Evolutionary conservation across 2,888 invertebrate genomes (phyloP).

Genomic region (Onchidella celtica): DNA sequence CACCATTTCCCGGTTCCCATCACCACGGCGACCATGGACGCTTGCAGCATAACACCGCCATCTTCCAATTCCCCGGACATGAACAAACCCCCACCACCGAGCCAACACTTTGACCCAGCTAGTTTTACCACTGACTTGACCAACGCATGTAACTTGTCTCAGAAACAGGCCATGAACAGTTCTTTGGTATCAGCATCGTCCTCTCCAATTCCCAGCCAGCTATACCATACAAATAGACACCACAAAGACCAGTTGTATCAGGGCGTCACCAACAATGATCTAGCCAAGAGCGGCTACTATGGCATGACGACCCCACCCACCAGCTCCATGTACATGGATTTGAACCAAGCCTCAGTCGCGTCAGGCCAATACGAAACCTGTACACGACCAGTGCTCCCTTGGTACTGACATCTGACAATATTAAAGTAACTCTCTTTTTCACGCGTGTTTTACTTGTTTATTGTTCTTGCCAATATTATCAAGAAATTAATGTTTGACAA

Average conservation of each 20-base stretch:
- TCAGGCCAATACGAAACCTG: constrained; percentile 55
- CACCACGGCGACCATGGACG: constrained; percentile 61
- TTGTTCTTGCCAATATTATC: no score
- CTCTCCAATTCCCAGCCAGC: constrained; percentile 6
- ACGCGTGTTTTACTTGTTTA: no score
- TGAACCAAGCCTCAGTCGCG: constrained; percentile 25
- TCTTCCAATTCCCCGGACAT: constrained; percentile 97
- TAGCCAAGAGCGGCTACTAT: constrained; percentile 53
- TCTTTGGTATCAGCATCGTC: not conserved
- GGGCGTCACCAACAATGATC: constrained; percentile 25
- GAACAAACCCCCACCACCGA: constrained; percentile 81
- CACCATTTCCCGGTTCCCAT: constrained; percentile 42
- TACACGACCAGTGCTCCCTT: constrained; percentile 55
- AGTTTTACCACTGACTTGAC: constrained; percentile 17
- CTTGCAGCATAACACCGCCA: constrained; percentile 94
- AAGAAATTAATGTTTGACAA: no score
- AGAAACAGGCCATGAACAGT: constrained; percentile 28
- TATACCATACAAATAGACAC: constrained; percentile 21
- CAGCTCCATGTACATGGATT: constrained; percentile 42
- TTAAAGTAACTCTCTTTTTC: no score
- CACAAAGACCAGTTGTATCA: constrained; percentile 43
- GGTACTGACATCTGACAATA: constrained; percentile 49
- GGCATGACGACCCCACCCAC: constrained; percentile 44
- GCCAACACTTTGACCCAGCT: constrained; percentile 38
- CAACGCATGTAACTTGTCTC: constrained; percentile 11